Base-by-base conservation (phyloP, 2,888 invertebrate species). In the Augiades crinisus region DNA sequence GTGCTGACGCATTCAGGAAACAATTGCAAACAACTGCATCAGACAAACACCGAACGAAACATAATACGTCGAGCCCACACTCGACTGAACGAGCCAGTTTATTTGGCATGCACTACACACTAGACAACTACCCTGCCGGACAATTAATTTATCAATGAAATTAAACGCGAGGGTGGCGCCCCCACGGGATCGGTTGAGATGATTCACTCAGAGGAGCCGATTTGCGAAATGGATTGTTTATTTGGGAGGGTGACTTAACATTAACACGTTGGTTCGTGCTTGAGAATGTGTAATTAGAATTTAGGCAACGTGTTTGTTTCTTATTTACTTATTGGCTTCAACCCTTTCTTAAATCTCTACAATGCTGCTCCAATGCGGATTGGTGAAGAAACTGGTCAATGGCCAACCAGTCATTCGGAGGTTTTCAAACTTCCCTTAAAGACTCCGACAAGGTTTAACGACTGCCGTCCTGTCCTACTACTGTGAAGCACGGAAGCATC, bases 91-190 rank as follows among this genome's bases (percentile, higher is more conserved):
- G 37, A 57, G 65, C 63, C 68, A 65, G 70, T 70, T 68, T 75
- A 76, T 77, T 75, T 70, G 70, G 68, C 64, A 67, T 67, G 66
- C 70, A 49, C 54, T 56, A 47, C 56, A 53, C n/a, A n/a, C n/a
- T n/a, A n/a, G n/a, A n/a, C n/a, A n/a, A n/a, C 49, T 52, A 41
- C 56, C 66, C 66, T 66, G 66, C 63, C 72, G 76, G 74, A 76
- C 82, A 78, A 85, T 85, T 84, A 81, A 80, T 75, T 80, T 77
- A 68, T 70, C 80, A 79, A 87, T 84, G 80, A 82, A 85, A 84
- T 81, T 76, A 82, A 83, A 78, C 80, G 27, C 14, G 50, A 14
- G 50, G 50, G 44, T 37, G 44, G 40, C 40, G 12, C 16, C 38
- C 50, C 43, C 50, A 12, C 27, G 50, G 50, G 50, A 37, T 31